Base-by-base conservation (phyloP, 23 tunicate genomes). In the Trididemnum miniatum region DNA sequence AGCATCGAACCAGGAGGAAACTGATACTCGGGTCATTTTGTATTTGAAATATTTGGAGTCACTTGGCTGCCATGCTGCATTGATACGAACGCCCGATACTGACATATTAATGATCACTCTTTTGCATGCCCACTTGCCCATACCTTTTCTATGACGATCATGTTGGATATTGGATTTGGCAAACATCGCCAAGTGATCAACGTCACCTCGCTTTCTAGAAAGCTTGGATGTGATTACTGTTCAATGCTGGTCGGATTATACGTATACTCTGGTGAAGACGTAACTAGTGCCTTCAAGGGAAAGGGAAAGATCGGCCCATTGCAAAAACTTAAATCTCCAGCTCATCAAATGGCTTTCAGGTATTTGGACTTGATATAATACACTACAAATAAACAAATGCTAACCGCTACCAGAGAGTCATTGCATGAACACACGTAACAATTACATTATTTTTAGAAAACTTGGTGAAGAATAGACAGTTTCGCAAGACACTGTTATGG, bases 1-100 rank as follows among this genome's bases (percentile, higher is more conserved):
- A n/a, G n/a, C 15, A 18, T 62, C 67, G 25, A 62, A 62, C n/a
- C 67, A 62, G 29, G 67, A 62, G n/a, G 67, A 62, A n/a, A 62
- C 67, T n/a, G 26, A 62, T 26, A 62, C 26, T 22, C 67, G 67
- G 29, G 67, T 62, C 28, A 62, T 62, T 20, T 12, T 62, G 67
- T 62, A 12, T n/a, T 24, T 62, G 4, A 22, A 62, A 5, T 62
- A 62, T n/a, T 5, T 24, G 3, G 5, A 22, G n/a, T 20, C 26
- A 3, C 67, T 12, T 12, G 67, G 26, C 26, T 62, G n/a, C 26
- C 15, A 62, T 3, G 15, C 67, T 3, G 67, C 67, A 12, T 22
- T 62, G 4, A 24, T 62, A 62, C 15, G 67, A 62, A 62, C 26
- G 4, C 26, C 67, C 29, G 67, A 62, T 26, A 24, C 67, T 12